phyloP scores from a whole-genome alignment of 1,140 invertebrate species.

The Heliothis virescens region DNA sequence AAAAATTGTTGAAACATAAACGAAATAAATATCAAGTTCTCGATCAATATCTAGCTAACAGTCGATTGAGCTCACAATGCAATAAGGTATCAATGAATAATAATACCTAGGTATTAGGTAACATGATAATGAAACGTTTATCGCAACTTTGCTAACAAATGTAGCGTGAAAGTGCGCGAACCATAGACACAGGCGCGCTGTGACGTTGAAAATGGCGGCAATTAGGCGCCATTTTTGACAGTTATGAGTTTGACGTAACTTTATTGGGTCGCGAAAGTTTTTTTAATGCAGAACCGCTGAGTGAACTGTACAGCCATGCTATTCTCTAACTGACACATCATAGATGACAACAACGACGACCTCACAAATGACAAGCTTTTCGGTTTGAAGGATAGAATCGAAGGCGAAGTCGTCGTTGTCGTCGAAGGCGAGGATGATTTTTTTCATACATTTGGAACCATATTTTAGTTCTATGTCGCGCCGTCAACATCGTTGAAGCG shows the following conservation, averaged over 20 bases:
- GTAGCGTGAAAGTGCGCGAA: constrained; percentile 25
- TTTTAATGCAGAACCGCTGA: not conserved
- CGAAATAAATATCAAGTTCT: not conserved
- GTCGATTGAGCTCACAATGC: not conserved
- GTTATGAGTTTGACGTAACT: constrained; percentile 43
- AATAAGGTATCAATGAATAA: constrained; percentile 29
- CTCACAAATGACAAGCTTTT: too few species aligned
- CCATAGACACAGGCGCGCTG: not conserved
- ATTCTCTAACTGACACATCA: too few species aligned
- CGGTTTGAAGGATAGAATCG: too few species aligned
- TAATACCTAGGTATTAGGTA: constrained; percentile 13
- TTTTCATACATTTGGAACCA: too few species aligned
- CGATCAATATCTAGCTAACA: not conserved
- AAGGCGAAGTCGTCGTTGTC: too few species aligned
- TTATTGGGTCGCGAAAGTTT: constrained; percentile 19
- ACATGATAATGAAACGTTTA: constrained; percentile 12
- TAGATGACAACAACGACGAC: too few species aligned
- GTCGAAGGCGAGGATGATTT: too few species aligned
- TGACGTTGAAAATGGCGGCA: constrained; percentile 26
- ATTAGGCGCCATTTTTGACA: constrained; percentile 36
- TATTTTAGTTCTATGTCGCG: too few species aligned
- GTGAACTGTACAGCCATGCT: too few species aligned
- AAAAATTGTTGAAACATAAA: not conserved
- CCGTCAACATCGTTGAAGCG: too few species aligned
- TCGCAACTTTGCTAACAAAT: constrained; percentile 14